Evolutionary conservation across 2,797 vertebrate species (phyloP).

Genomic region (Scyliorhinus canicula): DNA sequence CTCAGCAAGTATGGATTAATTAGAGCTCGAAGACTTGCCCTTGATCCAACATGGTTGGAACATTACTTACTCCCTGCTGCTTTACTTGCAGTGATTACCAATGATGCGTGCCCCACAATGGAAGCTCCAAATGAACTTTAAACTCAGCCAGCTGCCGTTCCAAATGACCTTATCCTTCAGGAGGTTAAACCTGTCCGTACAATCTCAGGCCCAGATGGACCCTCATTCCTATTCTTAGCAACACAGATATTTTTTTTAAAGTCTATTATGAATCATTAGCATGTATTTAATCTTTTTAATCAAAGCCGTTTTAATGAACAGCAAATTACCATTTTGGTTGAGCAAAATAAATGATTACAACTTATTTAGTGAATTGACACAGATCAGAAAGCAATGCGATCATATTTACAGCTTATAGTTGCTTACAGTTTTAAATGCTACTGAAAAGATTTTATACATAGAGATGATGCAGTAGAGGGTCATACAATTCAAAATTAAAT

Average conservation of each 20-base stretch:
- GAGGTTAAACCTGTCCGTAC: constrained; percentile 30
- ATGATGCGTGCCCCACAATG: constrained; percentile 26
- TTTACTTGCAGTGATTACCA: constrained; percentile 31
- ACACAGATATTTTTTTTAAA: not conserved
- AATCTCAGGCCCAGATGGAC: constrained; percentile 32
- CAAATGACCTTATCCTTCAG: constrained; percentile 28
- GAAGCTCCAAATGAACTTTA: constrained; percentile 29
- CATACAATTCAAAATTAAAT: not conserved
- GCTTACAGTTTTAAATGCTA: not conserved
- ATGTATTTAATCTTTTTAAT: not conserved
- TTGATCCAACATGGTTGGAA: constrained; percentile 35
- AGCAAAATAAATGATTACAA: not conserved
- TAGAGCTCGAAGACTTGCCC: constrained; percentile 4
- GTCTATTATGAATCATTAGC: constrained; percentile 4
- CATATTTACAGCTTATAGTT: not conserved
- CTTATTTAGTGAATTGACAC: not conserved
- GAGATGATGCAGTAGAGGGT: not conserved
- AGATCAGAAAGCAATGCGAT: not conserved
- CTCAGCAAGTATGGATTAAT: constrained; percentile 31
- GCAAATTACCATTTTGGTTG: not conserved
- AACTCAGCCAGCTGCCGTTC: constrained; percentile 27
- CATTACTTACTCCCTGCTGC: constrained; percentile 28
- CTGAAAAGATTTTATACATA: not conserved
- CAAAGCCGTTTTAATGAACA: not conserved
- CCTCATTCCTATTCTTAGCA: not conserved